These are phyloP conservation scores for Arenicola marina DNA, from an alignment of 2,888 invertebrate species.

Conservation along the genomic window DNA sequence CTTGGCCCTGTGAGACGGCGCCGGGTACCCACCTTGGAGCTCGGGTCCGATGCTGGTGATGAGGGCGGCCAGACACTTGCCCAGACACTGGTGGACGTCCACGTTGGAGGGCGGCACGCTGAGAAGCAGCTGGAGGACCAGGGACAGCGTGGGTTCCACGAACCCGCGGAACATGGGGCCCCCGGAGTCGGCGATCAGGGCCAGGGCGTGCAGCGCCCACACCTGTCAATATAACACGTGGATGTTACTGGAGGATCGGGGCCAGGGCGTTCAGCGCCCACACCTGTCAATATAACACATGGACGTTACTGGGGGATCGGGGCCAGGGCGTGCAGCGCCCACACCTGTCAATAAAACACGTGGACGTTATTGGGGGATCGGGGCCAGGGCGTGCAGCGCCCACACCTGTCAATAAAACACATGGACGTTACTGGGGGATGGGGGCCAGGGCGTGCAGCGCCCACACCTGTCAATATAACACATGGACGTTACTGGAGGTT, in stretches of 20 bases:
- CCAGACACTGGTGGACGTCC: constrained; percentile 91
- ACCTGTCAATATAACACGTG: too few species aligned
- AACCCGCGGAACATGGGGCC: constrained; percentile 99
- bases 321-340: constrained; percentile 94
- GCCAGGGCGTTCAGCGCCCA: constrained; percentile 97
- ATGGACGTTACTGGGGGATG: too few species aligned
- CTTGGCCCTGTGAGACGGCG: too few species aligned
- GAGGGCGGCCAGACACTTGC: constrained; percentile 88
- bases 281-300: too few species aligned
- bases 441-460: too few species aligned
- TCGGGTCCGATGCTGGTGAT: constrained; percentile 99
- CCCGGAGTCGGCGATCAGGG: constrained; percentile 94
- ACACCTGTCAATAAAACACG: too few species aligned
- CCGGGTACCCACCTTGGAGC: constrained; percentile 78
- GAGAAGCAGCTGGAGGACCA: constrained; percentile 86
- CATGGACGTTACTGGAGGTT: background rate
- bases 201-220: constrained; percentile 95
- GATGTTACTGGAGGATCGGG: too few species aligned
- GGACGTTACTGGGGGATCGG: too few species aligned
- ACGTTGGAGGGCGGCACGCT: constrained; percentile 86
- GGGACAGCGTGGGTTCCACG: constrained; percentile 89
- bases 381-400: constrained; percentile 92
- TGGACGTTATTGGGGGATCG: too few species aligned
- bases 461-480: too few species aligned
- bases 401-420: too few species aligned